phyloP scores from a whole-genome alignment of 2,888 invertebrate species.

The Acleris emargana region DNA sequence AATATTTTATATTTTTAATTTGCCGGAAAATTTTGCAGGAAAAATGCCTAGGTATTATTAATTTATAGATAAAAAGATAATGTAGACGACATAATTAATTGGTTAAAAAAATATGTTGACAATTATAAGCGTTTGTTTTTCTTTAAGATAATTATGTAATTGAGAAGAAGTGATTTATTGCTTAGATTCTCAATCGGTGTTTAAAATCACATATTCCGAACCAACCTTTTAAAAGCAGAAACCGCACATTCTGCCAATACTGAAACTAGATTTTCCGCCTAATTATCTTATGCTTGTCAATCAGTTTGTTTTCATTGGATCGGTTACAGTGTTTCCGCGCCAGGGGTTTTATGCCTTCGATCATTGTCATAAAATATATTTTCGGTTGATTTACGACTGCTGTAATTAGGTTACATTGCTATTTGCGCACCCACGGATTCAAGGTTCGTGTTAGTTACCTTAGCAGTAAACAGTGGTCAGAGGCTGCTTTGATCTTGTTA shows the following conservation, averaged over 20 bases:
- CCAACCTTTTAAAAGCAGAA: neutral
- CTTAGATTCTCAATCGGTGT: no score
- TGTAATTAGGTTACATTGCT: constrained; percentile 31
- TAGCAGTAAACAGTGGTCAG: constrained; percentile 4
- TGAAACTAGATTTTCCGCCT: neutral
- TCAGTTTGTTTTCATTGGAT: constrained; percentile 35
- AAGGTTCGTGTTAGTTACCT: constrained; percentile 23
- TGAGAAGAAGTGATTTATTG: no score
- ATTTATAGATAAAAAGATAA: no score
- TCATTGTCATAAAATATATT: constrained; percentile 36
- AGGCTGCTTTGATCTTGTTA: neutral
- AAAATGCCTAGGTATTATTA: no score
- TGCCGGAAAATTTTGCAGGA: no score
- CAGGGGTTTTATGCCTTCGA: constrained; percentile 23
- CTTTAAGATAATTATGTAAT: no score
- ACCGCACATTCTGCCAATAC: neutral
- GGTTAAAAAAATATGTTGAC: no score
- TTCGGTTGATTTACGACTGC: constrained; percentile 31
- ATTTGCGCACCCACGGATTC: constrained; percentile 20
- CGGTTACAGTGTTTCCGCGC: constrained; percentile 16
- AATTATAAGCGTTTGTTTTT: no score
- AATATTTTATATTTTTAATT: no score
- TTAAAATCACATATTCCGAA: neutral
- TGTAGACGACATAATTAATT: no score
- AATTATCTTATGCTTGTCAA: constrained; percentile 32